Conservation (phyloP, 2,113 vertebrate species). For the Phyllopteryx taeniolatus region DNA sequence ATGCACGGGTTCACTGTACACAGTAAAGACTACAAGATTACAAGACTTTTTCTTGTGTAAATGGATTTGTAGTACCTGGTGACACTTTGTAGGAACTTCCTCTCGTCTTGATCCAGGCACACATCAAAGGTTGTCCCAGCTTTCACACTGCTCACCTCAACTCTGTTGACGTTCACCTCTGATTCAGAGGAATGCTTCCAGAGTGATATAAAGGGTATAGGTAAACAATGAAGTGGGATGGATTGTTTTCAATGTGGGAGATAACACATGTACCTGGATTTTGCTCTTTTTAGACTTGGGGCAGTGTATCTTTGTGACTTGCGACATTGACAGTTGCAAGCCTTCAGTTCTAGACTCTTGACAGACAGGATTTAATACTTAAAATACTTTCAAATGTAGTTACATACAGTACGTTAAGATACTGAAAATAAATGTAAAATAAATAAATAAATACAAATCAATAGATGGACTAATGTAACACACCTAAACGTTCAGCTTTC, state of each 20-base stretch:
- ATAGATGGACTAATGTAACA: not conserved
- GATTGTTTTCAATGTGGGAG: not conserved
- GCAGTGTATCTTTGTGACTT: slow-evolving; percentile 88
- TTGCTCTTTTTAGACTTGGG: slow-evolving; percentile 88
- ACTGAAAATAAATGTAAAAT: not conserved
- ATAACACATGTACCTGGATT: slow-evolving; percentile 81
- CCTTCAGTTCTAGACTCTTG: slow-evolving; percentile 82
- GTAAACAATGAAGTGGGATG: not conserved
- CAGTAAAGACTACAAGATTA: no score
- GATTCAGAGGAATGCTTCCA: slow-evolving; percentile 79
- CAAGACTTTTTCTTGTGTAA: not conserved
- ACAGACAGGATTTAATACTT: not conserved
- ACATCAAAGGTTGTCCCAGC: slow-evolving; percentile 82
- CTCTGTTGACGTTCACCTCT: slow-evolving; percentile 86
- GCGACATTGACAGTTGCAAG: slow-evolving; percentile 82
- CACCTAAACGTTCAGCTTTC: slow-evolving; percentile 82
- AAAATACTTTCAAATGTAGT: not conserved
- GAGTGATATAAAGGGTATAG: not conserved
- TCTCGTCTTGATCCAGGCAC: slow-evolving; percentile 94
- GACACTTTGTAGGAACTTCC: slow-evolving; percentile 91
- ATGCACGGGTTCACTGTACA: no score
- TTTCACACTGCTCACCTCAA: slow-evolving; percentile 73
- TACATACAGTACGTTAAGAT: not conserved
- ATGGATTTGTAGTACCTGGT: slow-evolving; percentile 72
- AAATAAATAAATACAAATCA: not conserved